phyloP scores from a whole-genome alignment of 2,113 vertebrate genomes.

The Potamarius usumacintae region DNA sequence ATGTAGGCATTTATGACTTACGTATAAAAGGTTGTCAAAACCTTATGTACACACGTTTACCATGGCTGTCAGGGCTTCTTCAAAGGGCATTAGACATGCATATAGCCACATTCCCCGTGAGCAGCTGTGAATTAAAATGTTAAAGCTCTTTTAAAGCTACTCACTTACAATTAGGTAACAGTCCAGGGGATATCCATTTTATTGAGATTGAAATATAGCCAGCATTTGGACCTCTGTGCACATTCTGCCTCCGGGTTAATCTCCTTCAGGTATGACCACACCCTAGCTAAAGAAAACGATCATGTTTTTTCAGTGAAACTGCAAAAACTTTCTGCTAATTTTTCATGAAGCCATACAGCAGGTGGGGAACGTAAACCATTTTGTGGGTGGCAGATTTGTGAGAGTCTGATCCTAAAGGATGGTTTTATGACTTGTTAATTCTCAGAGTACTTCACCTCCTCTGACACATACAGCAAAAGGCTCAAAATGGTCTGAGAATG shows the following conservation, averaged over 20 bases:
- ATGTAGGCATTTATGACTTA: background rate
- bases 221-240: background rate
- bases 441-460: constrained; percentile 27
- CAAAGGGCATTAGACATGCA: background rate
- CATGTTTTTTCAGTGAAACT: background rate
- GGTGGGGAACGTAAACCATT: constrained; percentile 41
- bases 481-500: background rate
- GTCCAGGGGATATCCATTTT: constrained; percentile 1
- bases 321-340: constrained; percentile 3
- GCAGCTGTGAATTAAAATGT: background rate
- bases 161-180: constrained; percentile 19
- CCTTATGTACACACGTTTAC: background rate
- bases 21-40: background rate
- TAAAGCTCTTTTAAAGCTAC: background rate
- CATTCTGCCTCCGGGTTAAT: background rate
- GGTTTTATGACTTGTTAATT: constrained; percentile 34
- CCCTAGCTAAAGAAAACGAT: constrained; percentile 8
- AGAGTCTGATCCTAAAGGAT: constrained; percentile 6
- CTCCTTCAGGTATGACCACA: background rate
- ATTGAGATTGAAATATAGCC: constrained; percentile 26
- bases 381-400: constrained; percentile 28
- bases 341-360: constrained; percentile 33
- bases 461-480: background rate
- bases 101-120: background rate
- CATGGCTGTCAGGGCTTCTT: background rate